Base-by-base conservation (phyloP, 2,113 vertebrate genomes). In the Pan troglodytes region DNA sequence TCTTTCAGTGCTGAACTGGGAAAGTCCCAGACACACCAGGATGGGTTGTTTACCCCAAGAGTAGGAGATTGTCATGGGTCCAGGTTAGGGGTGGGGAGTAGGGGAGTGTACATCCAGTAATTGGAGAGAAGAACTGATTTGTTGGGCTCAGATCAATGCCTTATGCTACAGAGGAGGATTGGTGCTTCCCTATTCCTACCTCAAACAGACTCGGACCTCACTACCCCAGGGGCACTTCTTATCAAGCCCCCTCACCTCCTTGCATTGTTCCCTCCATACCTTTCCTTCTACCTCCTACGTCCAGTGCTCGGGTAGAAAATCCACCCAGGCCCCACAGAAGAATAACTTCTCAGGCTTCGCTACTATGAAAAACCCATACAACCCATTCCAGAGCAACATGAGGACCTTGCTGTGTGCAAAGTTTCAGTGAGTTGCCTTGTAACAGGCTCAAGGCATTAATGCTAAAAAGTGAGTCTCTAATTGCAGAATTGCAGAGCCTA, bases 41-140 rank as follows among this genome's bases (percentile, higher is more conserved):
- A n/a, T 0, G 6, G 6, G n/a, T 2, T 40, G 35, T 12, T 50
- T 70, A n/a, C 3, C 13, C 48, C 11, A 38, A 13, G 59, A n/a
- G 8, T 1, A 72, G 68, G n/a, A 75, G 78, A 20, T 17, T 38
- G 23, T 14, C n/a, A 18, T 48, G 59, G 32, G 35, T 18, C 35
- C 59, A 70, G 35, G 79, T 20, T n/a, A 43, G 3, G 38, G 6
- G 17, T n/a, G 57, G 38, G 30, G 30, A 0, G 32, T 64, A 32
- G 59, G 57, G 59, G 11, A 25, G 20, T 23, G 23, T 3, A 50
- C 57, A 30, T 32, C 27, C 0, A 2, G 43, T 16, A 82, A 70
- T 16, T 14, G 0, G 67, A 82, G 76, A n/a, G 57, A 76, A 76
- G 38, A 40, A 20, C 38, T 57, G 38, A 6, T 48, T 5, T 18